Evolutionary conservation across 2,113 vertebrate genomes (phyloP).

Genomic region (Thomomys bottae): DNA sequence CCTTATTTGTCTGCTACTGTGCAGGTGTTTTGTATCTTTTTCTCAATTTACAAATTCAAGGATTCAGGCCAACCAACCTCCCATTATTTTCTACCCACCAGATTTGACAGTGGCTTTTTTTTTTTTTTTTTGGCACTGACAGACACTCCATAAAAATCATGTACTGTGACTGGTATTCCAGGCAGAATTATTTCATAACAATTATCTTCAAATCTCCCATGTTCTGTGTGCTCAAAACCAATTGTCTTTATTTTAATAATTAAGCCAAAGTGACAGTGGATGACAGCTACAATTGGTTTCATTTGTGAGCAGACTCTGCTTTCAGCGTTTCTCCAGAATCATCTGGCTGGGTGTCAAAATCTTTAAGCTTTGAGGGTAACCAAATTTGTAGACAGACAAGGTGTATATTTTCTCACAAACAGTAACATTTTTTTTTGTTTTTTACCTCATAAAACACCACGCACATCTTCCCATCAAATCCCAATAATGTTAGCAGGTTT

Average conservation of each 20-base stretch:
- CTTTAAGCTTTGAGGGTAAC: conserved; percentile 59
- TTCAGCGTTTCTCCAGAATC: conserved; percentile 49
- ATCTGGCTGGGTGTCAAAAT: conserved; percentile 67
- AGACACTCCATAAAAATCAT: conserved; percentile 62
- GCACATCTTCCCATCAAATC: not conserved
- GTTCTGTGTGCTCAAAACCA: conserved; percentile 72
- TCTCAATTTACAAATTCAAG: conserved; percentile 1
- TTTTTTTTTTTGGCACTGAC: not conserved
- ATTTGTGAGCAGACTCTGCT: conserved; percentile 58
- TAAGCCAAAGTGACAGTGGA: conserved; percentile 77
- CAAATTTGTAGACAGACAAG: conserved; percentile 53
- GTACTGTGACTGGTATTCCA: conserved; percentile 59
- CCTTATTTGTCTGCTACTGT: not conserved
- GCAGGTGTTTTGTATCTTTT: not conserved
- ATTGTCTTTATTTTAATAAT: conserved; percentile 78
- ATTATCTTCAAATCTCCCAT: conserved; percentile 74
- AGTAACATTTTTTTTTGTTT: not conserved
- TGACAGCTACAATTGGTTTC: conserved; percentile 81
- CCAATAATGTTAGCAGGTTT: not conserved
- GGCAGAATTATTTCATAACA: conserved; percentile 76
- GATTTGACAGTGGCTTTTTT: conserved; percentile 2
- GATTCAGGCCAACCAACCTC: not conserved
- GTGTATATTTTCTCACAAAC: conserved; percentile 57
- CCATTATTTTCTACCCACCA: not conserved
- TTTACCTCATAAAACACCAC: not conserved